Conservation (phyloP, 1,140 invertebrate species). For the Platorchestia sp. region DNA sequence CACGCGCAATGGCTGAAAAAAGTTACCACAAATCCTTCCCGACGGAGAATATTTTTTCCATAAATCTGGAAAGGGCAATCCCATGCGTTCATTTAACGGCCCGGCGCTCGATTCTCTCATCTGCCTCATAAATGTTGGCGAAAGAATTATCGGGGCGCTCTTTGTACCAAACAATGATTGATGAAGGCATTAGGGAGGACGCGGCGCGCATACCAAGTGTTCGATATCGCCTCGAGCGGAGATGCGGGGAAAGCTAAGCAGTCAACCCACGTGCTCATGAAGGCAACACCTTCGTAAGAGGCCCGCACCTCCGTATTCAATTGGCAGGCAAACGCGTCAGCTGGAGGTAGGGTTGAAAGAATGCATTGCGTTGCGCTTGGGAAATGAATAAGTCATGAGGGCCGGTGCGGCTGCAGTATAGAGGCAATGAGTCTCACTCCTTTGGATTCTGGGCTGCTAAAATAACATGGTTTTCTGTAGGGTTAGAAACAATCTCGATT, state of each 20-base stretch:
- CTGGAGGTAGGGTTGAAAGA: not conserved
- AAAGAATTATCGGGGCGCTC: not conserved
- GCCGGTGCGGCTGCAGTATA: not conserved
- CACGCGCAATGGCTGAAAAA: not conserved
- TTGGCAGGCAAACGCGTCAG: not conserved
- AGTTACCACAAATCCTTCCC: not conserved
- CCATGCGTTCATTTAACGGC: not conserved
- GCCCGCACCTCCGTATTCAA: not conserved
- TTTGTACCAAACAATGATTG: conserved; percentile 26
- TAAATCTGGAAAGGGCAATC: not conserved
- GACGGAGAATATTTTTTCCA: not conserved
- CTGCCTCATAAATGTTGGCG: conserved; percentile 12
- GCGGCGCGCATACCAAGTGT: not conserved
- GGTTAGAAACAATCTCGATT: too few relatives aligned
- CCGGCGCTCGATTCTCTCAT: conserved; percentile 25
- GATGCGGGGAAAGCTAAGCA: not conserved
- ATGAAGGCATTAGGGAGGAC: conserved; percentile 9
- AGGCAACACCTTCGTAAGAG: not conserved
- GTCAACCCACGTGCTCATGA: not conserved
- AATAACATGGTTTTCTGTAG: too few relatives aligned
- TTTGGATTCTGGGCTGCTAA: too few relatives aligned
- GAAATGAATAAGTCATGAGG: not conserved
- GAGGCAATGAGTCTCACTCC: too few relatives aligned
- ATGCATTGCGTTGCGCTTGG: not conserved
- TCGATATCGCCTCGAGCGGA: not conserved